A percentile compares a stretch with the other conserved stretches of the same genome.
Evolutionary conservation across 2,797 vertebrate species (phyloP).

Genomic region (Peromyscus eremicus): DNA sequence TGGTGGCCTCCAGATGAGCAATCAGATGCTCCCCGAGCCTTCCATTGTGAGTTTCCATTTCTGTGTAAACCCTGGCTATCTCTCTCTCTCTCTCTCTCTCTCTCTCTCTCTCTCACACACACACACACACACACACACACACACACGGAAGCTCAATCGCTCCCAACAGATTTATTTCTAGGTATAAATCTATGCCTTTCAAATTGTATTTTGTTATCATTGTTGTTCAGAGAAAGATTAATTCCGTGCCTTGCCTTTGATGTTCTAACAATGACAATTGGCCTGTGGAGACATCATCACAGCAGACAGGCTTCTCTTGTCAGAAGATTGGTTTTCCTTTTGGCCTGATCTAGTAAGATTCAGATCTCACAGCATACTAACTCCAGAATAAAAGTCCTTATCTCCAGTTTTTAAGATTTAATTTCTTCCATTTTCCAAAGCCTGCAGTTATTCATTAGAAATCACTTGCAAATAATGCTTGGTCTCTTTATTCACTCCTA

Average conservation of each 20-base stretch:
- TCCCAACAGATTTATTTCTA: conserved; percentile 45
- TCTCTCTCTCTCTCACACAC: too few species aligned
- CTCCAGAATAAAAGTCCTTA: conserved; percentile 41
- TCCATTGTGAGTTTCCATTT: background rate
- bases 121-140: too few species aligned
- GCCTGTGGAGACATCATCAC: conserved; percentile 38
- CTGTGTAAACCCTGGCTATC: background rate
- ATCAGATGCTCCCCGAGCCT: background rate
- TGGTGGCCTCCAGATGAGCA: background rate
- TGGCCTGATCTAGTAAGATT: conserved; percentile 19
- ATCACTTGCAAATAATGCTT: conserved; percentile 47
- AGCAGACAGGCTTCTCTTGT: conserved; percentile 5
- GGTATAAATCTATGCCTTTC: conserved; percentile 48
- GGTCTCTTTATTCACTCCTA: conserved; percentile 37
- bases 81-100: too few species aligned
- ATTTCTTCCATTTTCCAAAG: conserved; percentile 56
- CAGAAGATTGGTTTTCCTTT: conserved; percentile 38
- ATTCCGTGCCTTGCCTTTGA: background rate
- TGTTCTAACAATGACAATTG: conserved; percentile 53
- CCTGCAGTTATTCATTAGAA: conserved; percentile 55
- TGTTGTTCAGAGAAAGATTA: conserved; percentile 38
- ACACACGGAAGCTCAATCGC: background rate
- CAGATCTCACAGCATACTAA: background rate
- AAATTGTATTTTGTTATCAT: conserved; percentile 44
- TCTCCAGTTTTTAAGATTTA: conserved; percentile 46